These are phyloP conservation scores for Sander lucioperca DNA, from an alignment of 2,113 vertebrate species.

Conservation along the genomic window DNA sequence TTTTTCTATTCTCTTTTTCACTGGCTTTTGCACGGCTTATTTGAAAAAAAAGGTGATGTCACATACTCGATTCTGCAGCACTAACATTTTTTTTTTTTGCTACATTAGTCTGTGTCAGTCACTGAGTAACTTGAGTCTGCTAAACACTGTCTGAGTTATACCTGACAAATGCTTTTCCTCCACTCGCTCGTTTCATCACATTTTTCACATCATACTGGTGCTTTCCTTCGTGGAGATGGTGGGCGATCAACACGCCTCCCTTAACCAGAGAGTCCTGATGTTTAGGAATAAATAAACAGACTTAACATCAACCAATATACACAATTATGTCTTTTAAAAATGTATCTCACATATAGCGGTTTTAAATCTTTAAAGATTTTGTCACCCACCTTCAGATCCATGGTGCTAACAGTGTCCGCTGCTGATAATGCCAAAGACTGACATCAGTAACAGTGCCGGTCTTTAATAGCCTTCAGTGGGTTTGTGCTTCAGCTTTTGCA, in stretches of 20 bases:
- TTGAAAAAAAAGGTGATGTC: neutral
- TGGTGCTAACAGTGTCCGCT: neutral
- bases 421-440: neutral
- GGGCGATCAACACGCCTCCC: slow-evolving; percentile 76
- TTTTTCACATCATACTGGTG: slow-evolving; percentile 81
- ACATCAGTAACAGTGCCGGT: neutral
- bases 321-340: neutral
- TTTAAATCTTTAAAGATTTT: neutral
- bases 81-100: too few species aligned
- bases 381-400: slow-evolving; percentile 66
- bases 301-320: neutral
- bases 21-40: neutral
- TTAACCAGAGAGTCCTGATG: slow-evolving; percentile 59
- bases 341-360: neutral
- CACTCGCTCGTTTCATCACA: slow-evolving; percentile 52
- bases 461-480: slow-evolving; percentile 2
- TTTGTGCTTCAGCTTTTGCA: slow-evolving; percentile 37
- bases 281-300: slow-evolving; percentile 10
- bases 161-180: slow-evolving; percentile 69
- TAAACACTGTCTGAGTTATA: slow-evolving; percentile 38
- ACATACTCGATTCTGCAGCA: too few species aligned
- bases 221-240: slow-evolving; percentile 73
- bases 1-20: neutral
- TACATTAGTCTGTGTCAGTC: too few species aligned
- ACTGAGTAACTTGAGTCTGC: too few species aligned